Evolutionary conservation across 2,888 invertebrate species (phyloP).

Genomic region (Diloba caeruleocephala): DNA sequence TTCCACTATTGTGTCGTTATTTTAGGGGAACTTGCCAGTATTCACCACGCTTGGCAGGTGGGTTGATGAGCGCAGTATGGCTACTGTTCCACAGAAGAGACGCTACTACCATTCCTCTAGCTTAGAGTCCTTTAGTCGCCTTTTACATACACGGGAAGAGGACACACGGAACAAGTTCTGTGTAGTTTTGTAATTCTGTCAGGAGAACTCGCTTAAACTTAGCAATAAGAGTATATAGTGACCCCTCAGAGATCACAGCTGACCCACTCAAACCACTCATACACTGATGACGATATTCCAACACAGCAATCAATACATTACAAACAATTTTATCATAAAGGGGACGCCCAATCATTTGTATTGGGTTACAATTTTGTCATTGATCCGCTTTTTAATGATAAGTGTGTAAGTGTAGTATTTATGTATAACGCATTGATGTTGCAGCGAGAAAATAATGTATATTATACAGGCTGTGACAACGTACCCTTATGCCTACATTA

Average conservation of each 20-base stretch:
- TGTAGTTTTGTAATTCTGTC: not conserved
- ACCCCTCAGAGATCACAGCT: slow-evolving; percentile 5
- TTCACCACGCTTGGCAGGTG: too few species aligned
- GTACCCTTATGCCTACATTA: too few species aligned
- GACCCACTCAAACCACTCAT: slow-evolving; percentile 6
- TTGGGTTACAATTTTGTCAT: slow-evolving; percentile 52
- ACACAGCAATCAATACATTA: slow-evolving; percentile 16
- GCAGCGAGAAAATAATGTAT: not conserved
- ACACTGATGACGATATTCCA: slow-evolving; percentile 20
- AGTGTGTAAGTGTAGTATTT: slow-evolving; percentile 3
- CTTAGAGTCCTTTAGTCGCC: too few species aligned
- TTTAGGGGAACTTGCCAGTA: too few species aligned
- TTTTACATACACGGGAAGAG: too few species aligned
- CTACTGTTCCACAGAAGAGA: too few species aligned
- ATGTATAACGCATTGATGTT: not conserved
- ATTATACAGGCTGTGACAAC: too few species aligned
- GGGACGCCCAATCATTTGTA: slow-evolving; percentile 55
- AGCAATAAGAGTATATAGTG: not conserved
- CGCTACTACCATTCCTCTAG: too few species aligned
- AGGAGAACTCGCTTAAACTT: not conserved
- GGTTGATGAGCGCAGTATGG: too few species aligned
- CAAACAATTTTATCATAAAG: slow-evolving; percentile 48
- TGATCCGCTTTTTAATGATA: slow-evolving; percentile 45
- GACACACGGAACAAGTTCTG: too few species aligned
- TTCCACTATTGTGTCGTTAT: too few species aligned